These are phyloP conservation scores for Nomia melanderi DNA, from an alignment of 1,140 invertebrate species.

Conservation along the genomic window DNA sequence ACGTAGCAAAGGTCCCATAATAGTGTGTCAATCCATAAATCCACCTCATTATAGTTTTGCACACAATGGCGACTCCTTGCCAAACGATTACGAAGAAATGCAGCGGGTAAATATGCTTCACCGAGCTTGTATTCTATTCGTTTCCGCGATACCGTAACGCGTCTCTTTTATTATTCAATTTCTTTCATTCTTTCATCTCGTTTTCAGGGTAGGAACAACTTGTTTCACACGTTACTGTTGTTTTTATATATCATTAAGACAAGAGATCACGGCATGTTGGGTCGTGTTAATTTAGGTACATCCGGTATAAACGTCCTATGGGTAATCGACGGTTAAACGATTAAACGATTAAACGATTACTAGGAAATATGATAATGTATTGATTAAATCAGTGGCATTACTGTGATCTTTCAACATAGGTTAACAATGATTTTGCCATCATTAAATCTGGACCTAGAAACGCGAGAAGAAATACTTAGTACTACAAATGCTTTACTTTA, in stretches of 20 bases:
- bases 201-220: constrained; percentile 89
- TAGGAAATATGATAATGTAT: not conserved
- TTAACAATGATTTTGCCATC: not conserved
- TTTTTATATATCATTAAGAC: constrained; percentile 89
- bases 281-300: constrained; percentile 88
- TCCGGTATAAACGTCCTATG: constrained; percentile 90
- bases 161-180: not conserved
- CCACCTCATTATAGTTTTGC: constrained; percentile 89
- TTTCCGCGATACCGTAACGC: not conserved
- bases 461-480: not conserved
- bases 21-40: constrained; percentile 83
- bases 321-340: constrained; percentile 84
- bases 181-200: constrained; percentile 1
- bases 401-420: too few species aligned
- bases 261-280: constrained; percentile 89
- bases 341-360: not conserved
- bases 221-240: constrained; percentile 90
- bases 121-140: not conserved
- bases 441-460: not conserved
- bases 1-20: constrained; percentile 80
- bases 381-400: not conserved
- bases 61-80: constrained; percentile 83
- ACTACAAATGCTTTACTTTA: constrained; percentile 68
- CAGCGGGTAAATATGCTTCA: constrained; percentile 81
- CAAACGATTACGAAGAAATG: constrained; percentile 81